phyloP scores from a whole-genome alignment of 1,140 invertebrate species.

The Drosophila nikananu region DNA sequence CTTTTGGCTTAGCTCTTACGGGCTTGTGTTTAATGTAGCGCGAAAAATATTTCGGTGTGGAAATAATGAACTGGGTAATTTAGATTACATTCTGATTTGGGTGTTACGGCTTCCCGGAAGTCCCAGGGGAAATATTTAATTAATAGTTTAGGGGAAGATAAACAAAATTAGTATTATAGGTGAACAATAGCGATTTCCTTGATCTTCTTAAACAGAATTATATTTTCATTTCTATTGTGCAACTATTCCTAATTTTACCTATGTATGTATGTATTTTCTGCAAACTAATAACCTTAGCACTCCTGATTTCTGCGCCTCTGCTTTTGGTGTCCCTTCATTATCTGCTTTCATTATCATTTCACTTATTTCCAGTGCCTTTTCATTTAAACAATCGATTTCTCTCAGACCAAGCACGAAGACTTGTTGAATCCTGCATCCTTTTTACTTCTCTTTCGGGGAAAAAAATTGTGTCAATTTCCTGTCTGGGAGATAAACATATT shows the following conservation, averaged over 20 bases:
- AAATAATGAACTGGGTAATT: conserved; percentile 32
- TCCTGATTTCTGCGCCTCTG: neutral
- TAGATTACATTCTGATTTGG: conserved; percentile 3
- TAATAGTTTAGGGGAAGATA: neutral
- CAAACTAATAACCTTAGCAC: neutral
- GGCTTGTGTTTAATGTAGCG: conserved; percentile 20
- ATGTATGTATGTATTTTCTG: neutral
- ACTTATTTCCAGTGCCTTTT: conserved; percentile 22
- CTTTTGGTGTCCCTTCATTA: conserved; percentile 2
- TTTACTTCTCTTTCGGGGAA: neutral
- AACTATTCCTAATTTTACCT: neutral
- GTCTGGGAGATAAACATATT: conserved; percentile 45
- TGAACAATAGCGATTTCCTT: neutral
- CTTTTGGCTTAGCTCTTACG: conserved; percentile 14
- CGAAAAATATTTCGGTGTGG: conserved; percentile 6
- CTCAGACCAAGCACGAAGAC: conserved; percentile 24
- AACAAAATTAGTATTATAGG: neutral
- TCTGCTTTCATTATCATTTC: conserved; percentile 33
- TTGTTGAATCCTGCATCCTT: conserved; percentile 58
- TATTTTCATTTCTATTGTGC: neutral
- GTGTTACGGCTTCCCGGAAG: neutral
- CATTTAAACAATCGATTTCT: conserved; percentile 25
- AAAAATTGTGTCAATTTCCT: conserved; percentile 61
- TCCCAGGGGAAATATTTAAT: conserved; percentile 1
- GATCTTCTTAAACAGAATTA: neutral